Evolutionary conservation across 2,888 invertebrate genomes (phyloP).

Genomic region (Miltochrista miniata): DNA sequence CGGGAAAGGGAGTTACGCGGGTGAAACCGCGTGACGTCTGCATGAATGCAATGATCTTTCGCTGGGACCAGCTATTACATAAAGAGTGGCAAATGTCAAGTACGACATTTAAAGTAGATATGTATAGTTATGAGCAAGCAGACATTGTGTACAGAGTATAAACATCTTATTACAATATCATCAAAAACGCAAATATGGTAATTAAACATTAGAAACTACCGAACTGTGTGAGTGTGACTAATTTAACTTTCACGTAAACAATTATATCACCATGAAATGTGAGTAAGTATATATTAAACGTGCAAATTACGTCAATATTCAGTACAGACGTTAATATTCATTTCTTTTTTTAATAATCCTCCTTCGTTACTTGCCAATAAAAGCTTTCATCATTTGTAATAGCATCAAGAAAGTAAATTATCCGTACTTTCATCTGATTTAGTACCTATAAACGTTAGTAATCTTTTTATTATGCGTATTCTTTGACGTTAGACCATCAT

Average conservation of each 20-base stretch:
- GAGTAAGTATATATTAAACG: constrained; percentile 4
- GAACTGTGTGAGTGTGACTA: constrained; percentile 1
- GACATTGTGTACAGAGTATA: background rate
- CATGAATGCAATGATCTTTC: too few species aligned
- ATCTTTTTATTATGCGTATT: constrained; percentile 36
- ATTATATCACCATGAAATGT: constrained; percentile 8
- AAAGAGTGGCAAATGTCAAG: too few species aligned
- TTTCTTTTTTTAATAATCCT: constrained; percentile 4
- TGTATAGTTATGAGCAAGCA: background rate
- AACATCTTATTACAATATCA: background rate
- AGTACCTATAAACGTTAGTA: constrained; percentile 30
- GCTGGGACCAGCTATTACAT: too few species aligned
- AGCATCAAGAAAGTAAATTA: constrained; percentile 25
- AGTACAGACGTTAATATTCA: constrained; percentile 9
- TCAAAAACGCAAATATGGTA: constrained; percentile 3
- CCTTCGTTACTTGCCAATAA: constrained; percentile 15
- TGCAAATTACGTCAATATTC: constrained; percentile 12
- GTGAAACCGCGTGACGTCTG: too few species aligned
- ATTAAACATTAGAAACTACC: constrained; percentile 7
- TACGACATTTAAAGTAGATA: background rate
- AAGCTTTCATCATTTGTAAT: constrained; percentile 17
- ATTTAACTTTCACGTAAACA: constrained; percentile 11
- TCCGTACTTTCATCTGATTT: constrained; percentile 34
- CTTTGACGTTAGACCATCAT: constrained; percentile 19
- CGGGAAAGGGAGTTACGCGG: too few species aligned